Percentiles rank a stretch among this genome's conserved stretches.
phyloP scores from a whole-genome alignment of 2,797 vertebrate genomes.

The Momotus momota region DNA sequence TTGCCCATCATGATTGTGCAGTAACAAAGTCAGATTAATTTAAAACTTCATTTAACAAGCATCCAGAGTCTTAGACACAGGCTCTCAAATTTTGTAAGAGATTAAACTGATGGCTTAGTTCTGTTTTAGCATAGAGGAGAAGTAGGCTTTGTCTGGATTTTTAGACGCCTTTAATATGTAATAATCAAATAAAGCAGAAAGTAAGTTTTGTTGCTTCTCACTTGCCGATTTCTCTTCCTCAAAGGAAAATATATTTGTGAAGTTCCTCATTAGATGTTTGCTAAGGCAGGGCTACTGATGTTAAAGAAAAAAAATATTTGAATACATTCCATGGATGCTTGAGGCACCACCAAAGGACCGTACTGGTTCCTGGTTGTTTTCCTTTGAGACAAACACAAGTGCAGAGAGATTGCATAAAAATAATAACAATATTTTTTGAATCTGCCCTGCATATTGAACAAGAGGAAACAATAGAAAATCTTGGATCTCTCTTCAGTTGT shows the following conservation, averaged over 20 bases:
- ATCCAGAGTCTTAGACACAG: background rate
- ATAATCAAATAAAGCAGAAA: slow-evolving; percentile 13
- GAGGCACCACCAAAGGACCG: background rate
- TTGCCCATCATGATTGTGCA: background rate
- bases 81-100: background rate
- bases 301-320: background rate
- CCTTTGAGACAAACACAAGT: slow-evolving; percentile 6
- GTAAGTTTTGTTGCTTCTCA: background rate
- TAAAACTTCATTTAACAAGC: background rate
- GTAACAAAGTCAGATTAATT: background rate
- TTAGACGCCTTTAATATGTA: slow-evolving; percentile 24
- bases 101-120: background rate
- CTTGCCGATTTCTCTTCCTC: background rate
- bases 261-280: background rate
- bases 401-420: background rate
- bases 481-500: background rate
- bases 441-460: background rate
- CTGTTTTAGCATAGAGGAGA: background rate
- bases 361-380: background rate
- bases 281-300: background rate
- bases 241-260: background rate
- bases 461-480: background rate
- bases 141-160: background rate
- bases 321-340: slow-evolving; percentile 40
- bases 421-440: background rate